Evolutionary conservation across 2,888 invertebrate species (phyloP).

Genomic region (Teinopalpus imperialis): DNA sequence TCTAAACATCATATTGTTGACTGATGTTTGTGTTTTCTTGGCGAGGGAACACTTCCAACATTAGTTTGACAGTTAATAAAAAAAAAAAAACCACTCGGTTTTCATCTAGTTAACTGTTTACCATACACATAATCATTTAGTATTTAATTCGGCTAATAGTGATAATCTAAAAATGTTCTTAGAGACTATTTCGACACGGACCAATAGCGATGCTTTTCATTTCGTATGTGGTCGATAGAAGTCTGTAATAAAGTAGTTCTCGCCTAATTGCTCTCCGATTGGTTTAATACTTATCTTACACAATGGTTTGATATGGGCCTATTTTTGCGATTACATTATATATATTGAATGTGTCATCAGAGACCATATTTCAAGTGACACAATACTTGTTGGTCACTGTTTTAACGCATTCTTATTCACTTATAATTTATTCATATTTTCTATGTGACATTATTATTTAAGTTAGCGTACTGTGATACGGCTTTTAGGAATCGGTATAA

Average conservation of each 20-base stretch:
- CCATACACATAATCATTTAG: conserved; percentile 22
- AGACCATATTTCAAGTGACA: no score
- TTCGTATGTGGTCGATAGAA: conserved; percentile 23
- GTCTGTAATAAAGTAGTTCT: conserved; percentile 20
- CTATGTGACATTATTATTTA: conserved; percentile 49
- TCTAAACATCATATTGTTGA: no score
- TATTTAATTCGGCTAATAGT: conserved; percentile 21
- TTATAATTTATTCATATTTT: conserved; percentile 30
- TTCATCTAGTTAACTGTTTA: conserved; percentile 30
- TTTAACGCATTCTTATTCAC: neutral
- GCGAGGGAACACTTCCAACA: no score
- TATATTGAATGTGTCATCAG: no score
- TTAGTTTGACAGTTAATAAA: no score
- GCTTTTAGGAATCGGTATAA: conserved; percentile 60
- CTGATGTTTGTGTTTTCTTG: no score
- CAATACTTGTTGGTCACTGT: neutral
- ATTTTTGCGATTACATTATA: conserved; percentile 35
- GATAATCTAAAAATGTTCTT: conserved; percentile 11
- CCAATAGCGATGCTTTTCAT: conserved; percentile 36
- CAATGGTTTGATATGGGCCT: conserved; percentile 45
- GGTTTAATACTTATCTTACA: conserved; percentile 43
- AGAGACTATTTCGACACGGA: conserved; percentile 33
- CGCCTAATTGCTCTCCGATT: conserved; percentile 31
- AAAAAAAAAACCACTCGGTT: conserved; percentile 14
- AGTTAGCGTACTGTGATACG: conserved; percentile 78